Percentiles rank a stretch among this genome's conserved stretches.
These are phyloP conservation scores for Dynastes hyllus DNA, from an alignment of 2,888 invertebrate genomes.

Conservation along the genomic window DNA sequence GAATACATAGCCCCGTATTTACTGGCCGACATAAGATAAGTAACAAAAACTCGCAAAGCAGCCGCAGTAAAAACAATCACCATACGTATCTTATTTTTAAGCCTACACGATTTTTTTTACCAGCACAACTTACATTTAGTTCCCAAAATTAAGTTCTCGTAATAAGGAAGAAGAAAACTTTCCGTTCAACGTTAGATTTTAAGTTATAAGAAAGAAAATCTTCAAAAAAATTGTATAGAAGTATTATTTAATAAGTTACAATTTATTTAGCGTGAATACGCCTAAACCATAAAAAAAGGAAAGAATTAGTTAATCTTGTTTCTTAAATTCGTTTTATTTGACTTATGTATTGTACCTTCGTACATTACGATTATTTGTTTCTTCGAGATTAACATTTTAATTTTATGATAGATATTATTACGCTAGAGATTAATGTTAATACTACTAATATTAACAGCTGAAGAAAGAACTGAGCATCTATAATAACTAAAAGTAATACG, in stretches of 20 bases:
- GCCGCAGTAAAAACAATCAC: slow-evolving; percentile 13
- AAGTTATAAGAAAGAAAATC: background rate
- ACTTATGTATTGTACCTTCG: slow-evolving; percentile 17
- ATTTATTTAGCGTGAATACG: background rate
- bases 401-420: slow-evolving; percentile 30
- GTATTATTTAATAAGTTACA: slow-evolving; percentile 23
- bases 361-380: slow-evolving; percentile 16
- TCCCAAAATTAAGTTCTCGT: slow-evolving; percentile 23
- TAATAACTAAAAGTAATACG: background rate
- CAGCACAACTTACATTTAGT: slow-evolving; percentile 19
- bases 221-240: background rate
- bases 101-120: slow-evolving; percentile 9
- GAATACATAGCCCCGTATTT: slow-evolving; percentile 76
- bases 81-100: slow-evolving; percentile 41
- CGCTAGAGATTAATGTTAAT: slow-evolving; percentile 21
- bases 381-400: slow-evolving; percentile 15
- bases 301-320: slow-evolving; percentile 1
- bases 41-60: slow-evolving; percentile 55
- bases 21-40: slow-evolving; percentile 73
- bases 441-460: slow-evolving; percentile 13
- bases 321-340: slow-evolving; percentile 26
- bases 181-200: slow-evolving; percentile 26
- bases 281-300: background rate
- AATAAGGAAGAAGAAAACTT: slow-evolving; percentile 13
- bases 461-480: slow-evolving; percentile 30